A percentile compares a stretch with the other conserved stretches of the same genome.
These are phyloP conservation scores for Pomacea canaliculata DNA, from an alignment of 2,888 invertebrate genomes.

Conservation along the genomic window DNA sequence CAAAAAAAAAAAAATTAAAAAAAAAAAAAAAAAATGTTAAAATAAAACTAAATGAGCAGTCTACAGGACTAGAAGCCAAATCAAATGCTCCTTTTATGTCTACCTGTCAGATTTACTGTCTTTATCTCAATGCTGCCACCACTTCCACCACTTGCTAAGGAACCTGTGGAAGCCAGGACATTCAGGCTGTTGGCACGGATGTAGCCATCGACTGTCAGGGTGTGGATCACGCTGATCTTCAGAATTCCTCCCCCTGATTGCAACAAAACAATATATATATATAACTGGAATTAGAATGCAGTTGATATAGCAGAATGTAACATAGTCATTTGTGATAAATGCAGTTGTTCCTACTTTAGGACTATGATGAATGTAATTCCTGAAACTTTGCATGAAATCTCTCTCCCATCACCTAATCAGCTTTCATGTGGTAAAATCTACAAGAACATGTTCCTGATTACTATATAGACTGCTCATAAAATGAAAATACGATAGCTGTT, in stretches of 20 bases:
- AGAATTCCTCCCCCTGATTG: conserved; percentile 46
- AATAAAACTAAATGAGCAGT: neutral
- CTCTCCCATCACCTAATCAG: too few species aligned
- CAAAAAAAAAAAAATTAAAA: neutral
- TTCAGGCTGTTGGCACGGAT: conserved; percentile 43
- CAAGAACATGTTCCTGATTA: too few species aligned
- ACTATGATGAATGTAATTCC: too few species aligned
- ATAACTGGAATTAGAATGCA: too few species aligned
- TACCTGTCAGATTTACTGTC: conserved; percentile 49
- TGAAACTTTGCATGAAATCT: too few species aligned
- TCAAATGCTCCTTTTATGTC: neutral
- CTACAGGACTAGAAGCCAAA: too few species aligned
- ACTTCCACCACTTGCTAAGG: conserved; percentile 51
- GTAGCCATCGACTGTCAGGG: conserved; percentile 51
- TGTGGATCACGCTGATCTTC: conserved; percentile 42
- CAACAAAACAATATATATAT: neutral
- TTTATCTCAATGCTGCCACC: conserved; percentile 51
- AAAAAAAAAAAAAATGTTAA: neutral
- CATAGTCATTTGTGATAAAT: too few species aligned
- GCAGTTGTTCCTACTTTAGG: too few species aligned
- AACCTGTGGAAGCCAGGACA: neutral
- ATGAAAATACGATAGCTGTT: too few species aligned
- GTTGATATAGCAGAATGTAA: too few species aligned
- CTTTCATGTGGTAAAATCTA: too few species aligned
- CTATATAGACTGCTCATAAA: too few species aligned